A percentile compares a stretch with the other conserved stretches of the same genome.
These are phyloP conservation scores for Heliocidaris tuberculata DNA, from an alignment of 35 echinoderm and acorn worm species.

Conservation along the genomic window DNA sequence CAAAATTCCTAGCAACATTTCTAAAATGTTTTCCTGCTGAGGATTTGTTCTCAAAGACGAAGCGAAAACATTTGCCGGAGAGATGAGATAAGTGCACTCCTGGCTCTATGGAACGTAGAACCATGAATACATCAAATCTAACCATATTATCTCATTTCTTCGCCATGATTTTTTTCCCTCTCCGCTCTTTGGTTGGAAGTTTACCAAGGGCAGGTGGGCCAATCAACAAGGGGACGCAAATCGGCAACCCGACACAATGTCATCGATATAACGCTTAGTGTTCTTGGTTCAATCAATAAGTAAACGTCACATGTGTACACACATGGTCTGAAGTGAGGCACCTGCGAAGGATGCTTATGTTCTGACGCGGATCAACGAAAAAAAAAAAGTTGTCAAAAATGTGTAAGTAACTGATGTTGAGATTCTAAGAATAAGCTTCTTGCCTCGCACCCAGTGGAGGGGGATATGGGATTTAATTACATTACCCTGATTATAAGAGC, in stretches of 20 bases:
- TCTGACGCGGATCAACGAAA: background rate
- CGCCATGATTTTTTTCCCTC: background rate
- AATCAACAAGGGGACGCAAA: slow-evolving; percentile 4
- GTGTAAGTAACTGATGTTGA: background rate
- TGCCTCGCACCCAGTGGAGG: background rate
- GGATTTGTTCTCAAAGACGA: background rate
- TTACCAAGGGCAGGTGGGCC: slow-evolving; percentile 33
- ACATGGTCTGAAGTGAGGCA: slow-evolving; percentile 10
- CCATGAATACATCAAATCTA: background rate
- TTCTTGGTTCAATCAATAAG: background rate
- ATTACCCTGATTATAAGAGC: background rate
- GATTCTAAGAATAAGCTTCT: background rate
- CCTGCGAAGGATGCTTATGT: slow-evolving; percentile 12
- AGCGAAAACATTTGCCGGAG: background rate
- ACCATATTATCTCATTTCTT: background rate
- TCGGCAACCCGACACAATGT: slow-evolving; percentile 32
- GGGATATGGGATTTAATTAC: background rate
- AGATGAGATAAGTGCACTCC: background rate
- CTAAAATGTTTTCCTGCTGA: too few species aligned
- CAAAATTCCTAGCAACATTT: background rate
- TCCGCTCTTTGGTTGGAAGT: background rate
- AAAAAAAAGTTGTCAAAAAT: slow-evolving; percentile 10
- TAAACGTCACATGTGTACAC: slow-evolving; percentile 22
- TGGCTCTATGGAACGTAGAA: background rate
- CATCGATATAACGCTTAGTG: slow-evolving; percentile 42